These are phyloP conservation scores for Leptopilina boulardi DNA, from an alignment of 1,140 invertebrate species.

Conservation along the genomic window DNA sequence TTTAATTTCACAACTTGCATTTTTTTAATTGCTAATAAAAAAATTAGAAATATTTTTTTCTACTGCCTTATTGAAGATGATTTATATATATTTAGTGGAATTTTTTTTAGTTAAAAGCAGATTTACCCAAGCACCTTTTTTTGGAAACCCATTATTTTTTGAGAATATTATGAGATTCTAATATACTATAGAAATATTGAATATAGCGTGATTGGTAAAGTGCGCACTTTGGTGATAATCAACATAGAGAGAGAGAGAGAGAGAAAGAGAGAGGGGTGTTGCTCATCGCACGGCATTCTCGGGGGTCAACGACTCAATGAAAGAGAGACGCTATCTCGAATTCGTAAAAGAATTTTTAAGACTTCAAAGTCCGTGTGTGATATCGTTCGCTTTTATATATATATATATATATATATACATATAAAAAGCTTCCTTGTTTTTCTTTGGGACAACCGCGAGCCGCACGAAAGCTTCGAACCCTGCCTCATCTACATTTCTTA, in stretches of 20 bases:
- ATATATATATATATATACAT: too few species aligned
- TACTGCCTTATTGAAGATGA: background rate
- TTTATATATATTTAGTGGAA: constrained; percentile 24
- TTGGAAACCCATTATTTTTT: constrained; percentile 39
- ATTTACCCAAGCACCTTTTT: constrained; percentile 50
- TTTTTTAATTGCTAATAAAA: too few species aligned
- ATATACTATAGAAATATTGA: too few species aligned
- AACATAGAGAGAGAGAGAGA: constrained; percentile 3
- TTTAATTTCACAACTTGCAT: too few species aligned
- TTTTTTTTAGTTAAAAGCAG: constrained; percentile 51
- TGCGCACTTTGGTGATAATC: constrained; percentile 29
- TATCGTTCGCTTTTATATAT: constrained; percentile 13
- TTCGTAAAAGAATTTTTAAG: constrained; percentile 16
- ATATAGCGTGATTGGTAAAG: constrained; percentile 28
- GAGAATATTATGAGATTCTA: constrained; percentile 6
- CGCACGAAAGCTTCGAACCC: constrained; percentile 28
- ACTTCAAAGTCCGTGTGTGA: constrained; percentile 32
- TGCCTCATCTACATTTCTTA: too few species aligned
- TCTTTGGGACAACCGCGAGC: constrained; percentile 31
- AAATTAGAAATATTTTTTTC: background rate
- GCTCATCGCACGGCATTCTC: constrained; percentile 27
- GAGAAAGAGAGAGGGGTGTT: constrained; percentile 24
- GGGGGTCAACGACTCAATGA: constrained; percentile 18
- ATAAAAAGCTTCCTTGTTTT: constrained; percentile 37
- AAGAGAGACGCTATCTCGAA: constrained; percentile 22